phyloP scores from a whole-genome alignment of 1,140 invertebrate genomes.

The Ceratosolen solmsi region DNA sequence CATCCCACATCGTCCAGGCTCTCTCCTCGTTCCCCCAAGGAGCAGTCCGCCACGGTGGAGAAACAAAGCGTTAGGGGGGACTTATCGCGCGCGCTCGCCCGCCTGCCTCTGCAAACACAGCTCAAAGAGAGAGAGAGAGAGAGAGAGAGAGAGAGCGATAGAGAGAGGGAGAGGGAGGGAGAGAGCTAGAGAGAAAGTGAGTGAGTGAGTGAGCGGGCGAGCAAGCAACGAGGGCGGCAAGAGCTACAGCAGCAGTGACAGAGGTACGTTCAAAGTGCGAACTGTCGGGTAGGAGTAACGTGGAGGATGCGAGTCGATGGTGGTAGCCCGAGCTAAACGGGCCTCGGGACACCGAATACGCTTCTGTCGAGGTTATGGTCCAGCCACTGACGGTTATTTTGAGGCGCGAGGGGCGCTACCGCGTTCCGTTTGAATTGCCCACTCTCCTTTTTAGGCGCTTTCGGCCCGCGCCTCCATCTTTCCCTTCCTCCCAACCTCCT shows the following conservation, averaged over 20 bases:
- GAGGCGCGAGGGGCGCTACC: not conserved
- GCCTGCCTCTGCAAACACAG: too few relatives aligned
- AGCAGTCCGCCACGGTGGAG: too few relatives aligned
- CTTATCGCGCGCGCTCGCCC: not conserved
- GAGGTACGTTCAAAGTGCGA: too few relatives aligned
- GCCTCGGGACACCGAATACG: too few relatives aligned
- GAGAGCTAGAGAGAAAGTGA: not conserved
- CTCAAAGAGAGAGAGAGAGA: not conserved
- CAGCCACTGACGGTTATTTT: constrained; percentile 9
- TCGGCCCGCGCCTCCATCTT: not conserved
- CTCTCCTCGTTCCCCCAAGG: not conserved
- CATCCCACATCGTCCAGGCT: not conserved
- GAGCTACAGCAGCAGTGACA: too few relatives aligned
- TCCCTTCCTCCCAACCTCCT: not conserved
- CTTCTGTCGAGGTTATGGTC: constrained; percentile 2
- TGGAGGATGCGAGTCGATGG: too few relatives aligned
- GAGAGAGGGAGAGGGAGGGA: not conserved
- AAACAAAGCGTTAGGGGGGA: too few relatives aligned
- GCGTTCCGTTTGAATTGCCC: not conserved
- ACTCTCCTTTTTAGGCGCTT: not conserved
- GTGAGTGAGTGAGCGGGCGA: not conserved
- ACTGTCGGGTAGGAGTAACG: too few relatives aligned
- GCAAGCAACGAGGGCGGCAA: not conserved
- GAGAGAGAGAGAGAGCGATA: not conserved
- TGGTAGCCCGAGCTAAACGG: too few relatives aligned